phyloP scores from a whole-genome alignment of 2,797 vertebrate species.

The Pseudochirops cupreus region DNA sequence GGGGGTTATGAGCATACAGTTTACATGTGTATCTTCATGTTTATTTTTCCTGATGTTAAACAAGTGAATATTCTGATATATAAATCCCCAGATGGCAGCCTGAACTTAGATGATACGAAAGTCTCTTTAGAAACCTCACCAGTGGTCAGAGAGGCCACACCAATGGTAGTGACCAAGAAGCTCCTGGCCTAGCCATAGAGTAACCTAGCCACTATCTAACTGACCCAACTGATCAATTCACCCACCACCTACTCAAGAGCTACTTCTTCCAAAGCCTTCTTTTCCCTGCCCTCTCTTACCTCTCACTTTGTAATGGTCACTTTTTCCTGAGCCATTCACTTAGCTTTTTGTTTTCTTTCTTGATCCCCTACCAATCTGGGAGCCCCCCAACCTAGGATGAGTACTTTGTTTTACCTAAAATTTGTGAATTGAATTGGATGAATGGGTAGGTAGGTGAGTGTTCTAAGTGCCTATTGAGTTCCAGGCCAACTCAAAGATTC shows the following conservation, averaged over 20 bases:
- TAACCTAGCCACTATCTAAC: neutral
- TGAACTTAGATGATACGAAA: neutral
- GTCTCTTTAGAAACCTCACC: neutral
- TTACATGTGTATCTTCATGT: neutral
- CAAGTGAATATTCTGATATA: neutral
- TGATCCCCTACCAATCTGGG: neutral
- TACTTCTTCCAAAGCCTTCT: neutral
- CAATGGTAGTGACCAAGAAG: neutral
- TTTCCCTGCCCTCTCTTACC: neutral
- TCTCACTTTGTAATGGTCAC: neutral
- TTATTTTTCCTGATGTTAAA: neutral
- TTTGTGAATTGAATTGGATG: neutral
- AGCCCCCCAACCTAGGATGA: neutral
- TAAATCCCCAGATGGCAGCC: neutral
- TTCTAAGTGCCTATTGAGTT: neutral
- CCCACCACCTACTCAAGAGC: neutral
- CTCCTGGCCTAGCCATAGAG: neutral
- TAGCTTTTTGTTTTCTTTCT: neutral
- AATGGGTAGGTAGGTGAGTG: neutral
- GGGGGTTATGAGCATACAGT: neutral
- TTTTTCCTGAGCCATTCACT: neutral
- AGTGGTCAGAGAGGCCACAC: neutral
- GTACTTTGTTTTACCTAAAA: neutral
- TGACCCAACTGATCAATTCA: neutral
- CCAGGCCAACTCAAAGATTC: neutral